These are phyloP conservation scores for Molorchus minor DNA, from an alignment of 2,888 invertebrate species.

Conservation along the genomic window DNA sequence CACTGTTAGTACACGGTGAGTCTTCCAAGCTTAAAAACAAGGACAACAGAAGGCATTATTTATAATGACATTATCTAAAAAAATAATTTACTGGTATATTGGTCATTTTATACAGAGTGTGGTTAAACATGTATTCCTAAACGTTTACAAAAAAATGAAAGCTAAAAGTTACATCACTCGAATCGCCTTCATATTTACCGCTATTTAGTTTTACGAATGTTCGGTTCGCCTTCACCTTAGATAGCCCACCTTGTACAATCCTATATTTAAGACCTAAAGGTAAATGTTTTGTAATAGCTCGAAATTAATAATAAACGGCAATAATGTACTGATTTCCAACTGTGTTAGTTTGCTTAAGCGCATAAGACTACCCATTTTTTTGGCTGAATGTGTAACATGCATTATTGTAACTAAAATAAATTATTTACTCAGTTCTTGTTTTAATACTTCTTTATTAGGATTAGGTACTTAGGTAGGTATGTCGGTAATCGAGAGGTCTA, in stretches of 20 bases:
- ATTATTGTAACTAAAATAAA: not conserved
- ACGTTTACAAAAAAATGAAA: not conserved
- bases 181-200: not conserved
- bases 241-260: not conserved
- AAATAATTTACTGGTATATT: too few species aligned
- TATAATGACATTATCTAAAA: too few species aligned
- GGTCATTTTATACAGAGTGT: not conserved
- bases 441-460: not conserved
- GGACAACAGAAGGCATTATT: too few species aligned
- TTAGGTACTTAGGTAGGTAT: too few species aligned
- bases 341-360: not conserved
- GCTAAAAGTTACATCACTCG: not conserved
- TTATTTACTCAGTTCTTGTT: not conserved
- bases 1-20: too few species aligned
- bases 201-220: not conserved
- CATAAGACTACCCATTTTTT: not conserved
- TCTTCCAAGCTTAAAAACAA: too few species aligned
- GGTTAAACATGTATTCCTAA: not conserved
- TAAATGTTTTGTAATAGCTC: constrained; percentile 3
- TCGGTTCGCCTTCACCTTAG: not conserved
- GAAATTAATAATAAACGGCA: not conserved
- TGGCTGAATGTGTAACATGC: not conserved
- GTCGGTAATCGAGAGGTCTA: not conserved
- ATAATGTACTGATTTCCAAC: not conserved
- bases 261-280: not conserved